These are phyloP conservation scores for Hipparchia sbordonii DNA, from an alignment of 2,888 invertebrate genomes.

Conservation along the genomic window DNA sequence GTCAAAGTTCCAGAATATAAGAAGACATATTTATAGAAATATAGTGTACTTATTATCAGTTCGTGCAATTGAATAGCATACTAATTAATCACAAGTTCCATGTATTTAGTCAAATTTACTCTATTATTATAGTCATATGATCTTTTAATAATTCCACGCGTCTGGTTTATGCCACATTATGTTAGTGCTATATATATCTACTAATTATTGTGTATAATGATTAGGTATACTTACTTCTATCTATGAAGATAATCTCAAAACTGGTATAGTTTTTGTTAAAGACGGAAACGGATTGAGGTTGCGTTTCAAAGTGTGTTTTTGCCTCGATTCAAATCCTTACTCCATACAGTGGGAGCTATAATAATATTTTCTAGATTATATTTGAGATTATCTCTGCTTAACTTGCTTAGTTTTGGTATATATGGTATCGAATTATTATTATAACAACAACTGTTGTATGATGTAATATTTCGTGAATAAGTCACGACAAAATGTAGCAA, in stretches of 20 bases:
- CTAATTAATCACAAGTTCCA: slow-evolving; percentile 7
- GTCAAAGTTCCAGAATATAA: slow-evolving; percentile 8
- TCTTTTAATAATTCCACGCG: slow-evolving; percentile 14
- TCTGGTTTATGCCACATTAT: slow-evolving; percentile 21
- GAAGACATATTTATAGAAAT: not conserved
- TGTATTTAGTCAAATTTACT: slow-evolving; percentile 28
- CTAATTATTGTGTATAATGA: not conserved
- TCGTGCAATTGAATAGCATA: not conserved
- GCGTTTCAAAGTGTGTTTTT: too few species aligned
- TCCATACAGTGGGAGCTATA: too few species aligned
- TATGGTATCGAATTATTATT: not conserved
- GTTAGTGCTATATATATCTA: not conserved
- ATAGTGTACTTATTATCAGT: slow-evolving; percentile 5
- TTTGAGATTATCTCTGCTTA: not conserved
- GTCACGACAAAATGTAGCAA: slow-evolving; percentile 18
- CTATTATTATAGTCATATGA: slow-evolving; percentile 23
- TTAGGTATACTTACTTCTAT: not conserved
- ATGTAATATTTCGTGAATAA: slow-evolving; percentile 11
- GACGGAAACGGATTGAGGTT: not conserved
- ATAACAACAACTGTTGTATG: not conserved
- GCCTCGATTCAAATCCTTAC: too few species aligned
- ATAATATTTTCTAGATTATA: not conserved
- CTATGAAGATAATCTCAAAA: not conserved
- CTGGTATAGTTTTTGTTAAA: not conserved
- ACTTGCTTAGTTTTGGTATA: not conserved